Evolutionary conservation across 1,140 invertebrate species (phyloP), one percentile per base, ranked within the genome.

Genomic region (Hycleus phaleratus): DNA sequence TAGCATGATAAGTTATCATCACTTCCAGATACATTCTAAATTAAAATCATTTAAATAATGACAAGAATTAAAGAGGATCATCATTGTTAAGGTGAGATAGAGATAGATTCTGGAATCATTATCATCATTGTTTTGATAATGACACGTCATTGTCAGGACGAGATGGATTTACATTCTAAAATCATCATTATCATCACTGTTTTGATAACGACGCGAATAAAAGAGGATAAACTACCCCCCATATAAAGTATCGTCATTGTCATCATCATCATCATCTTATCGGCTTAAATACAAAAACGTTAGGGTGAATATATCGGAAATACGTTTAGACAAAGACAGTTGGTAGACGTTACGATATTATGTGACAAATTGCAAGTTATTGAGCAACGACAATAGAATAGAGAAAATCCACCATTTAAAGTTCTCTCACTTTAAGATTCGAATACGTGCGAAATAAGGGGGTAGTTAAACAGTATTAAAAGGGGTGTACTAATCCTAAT

Each of bases 281-380:
- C 38, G 24, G 49, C 24, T 48, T 49, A 40, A 38, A 12, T 9
- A 44, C 9, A 9, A 48, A 25, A 24, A 49, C 38, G 26, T 38
- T 5, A 7, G 32, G 32, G 32, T 32, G 43, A 49, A 50, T 11
- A 47, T 40, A 48, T 50, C 43, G 54, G n/a, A 12, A 49, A 11
- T 26, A 38, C 26, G 46, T 49, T n/a, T 25, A 38, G 12, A 53
- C 52, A 61, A 46, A 12, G 54, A 26, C n/a, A 38, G 43, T 50
- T 11, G 58, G 32, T 47, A 55, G 51, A 58, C 44, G 46, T 24
- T 38, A 47, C 48, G 58, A 63, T 63, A 63, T 63, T 63, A 60
- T 63, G 61, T 63, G 59, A 63, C 61, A 63, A 63, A 63, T 63
- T 63, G 55, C 55, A 53, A 58, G 60, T 63, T 60, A 63, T 63